phyloP scores from a whole-genome alignment of 1,140 invertebrate genomes.

The Bombyx mandarina region DNA sequence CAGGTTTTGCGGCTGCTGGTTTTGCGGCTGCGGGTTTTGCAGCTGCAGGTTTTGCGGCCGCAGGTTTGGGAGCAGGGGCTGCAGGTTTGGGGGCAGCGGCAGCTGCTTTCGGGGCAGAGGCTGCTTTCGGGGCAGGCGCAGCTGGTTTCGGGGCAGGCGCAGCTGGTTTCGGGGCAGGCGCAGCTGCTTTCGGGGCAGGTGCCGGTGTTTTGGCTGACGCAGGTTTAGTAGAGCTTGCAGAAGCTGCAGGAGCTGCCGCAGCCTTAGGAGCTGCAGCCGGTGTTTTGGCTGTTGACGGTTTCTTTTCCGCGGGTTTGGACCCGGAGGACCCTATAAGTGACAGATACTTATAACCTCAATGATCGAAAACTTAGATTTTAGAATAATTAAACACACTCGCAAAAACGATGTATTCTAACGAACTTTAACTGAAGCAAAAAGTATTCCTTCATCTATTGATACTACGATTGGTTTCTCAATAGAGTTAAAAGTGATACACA shows the following conservation, averaged over 20 bases:
- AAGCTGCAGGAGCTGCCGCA: conserved; percentile 25
- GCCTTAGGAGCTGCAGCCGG: conserved; percentile 58
- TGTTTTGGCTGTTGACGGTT: conserved; percentile 72
- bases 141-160: conserved; percentile 9
- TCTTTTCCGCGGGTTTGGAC: conserved; percentile 75
- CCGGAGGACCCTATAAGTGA: conserved; percentile 35
- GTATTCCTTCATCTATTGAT: neutral
- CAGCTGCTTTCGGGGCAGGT: conserved; percentile 51
- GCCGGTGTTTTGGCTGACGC: conserved; percentile 70
- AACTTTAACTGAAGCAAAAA: neutral
- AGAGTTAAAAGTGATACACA: conserved; percentile 1
- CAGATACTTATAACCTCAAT: too few relatives aligned
- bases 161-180: conserved; percentile 22
- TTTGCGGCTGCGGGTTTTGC: conserved; percentile 66
- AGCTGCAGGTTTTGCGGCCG: conserved; percentile 64
- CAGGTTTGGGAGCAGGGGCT: conserved; percentile 71
- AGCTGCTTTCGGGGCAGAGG: conserved; percentile 20
- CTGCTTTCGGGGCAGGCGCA: conserved; percentile 28
- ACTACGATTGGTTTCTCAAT: neutral
- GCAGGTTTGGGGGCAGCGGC: conserved; percentile 66
- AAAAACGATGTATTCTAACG: conserved; percentile 1
- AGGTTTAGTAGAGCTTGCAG: conserved; percentile 60
- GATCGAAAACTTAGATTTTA: too few relatives aligned
- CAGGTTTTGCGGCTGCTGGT: conserved; percentile 34
- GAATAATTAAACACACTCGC: conserved; percentile 6